Evolutionary conservation across 2,797 vertebrate genomes (phyloP).

Genomic region (Sternarchorhynchus goeldii): DNA sequence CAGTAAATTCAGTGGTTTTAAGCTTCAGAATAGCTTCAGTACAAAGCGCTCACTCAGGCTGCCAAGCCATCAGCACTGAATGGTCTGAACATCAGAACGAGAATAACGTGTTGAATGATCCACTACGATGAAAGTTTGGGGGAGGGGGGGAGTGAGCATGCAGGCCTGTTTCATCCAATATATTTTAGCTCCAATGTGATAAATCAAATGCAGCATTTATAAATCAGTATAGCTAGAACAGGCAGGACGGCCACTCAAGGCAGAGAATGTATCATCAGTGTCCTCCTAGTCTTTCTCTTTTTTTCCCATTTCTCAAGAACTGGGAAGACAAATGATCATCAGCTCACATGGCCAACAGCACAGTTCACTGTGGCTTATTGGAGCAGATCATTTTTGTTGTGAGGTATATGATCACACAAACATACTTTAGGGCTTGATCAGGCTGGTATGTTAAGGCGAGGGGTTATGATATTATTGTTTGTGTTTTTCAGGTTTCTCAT

Average conservation of each 20-base stretch:
- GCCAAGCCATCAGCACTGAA: slow-evolving; percentile 34
- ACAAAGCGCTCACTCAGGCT: slow-evolving; percentile 31
- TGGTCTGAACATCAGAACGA: slow-evolving; percentile 34
- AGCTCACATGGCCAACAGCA: slow-evolving; percentile 18
- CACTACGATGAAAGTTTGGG: neutral
- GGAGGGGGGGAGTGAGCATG: neutral
- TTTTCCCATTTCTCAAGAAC: slow-evolving; percentile 8
- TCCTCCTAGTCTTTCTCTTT: neutral
- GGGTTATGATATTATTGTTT: too few relatives aligned
- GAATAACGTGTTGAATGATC: slow-evolving; percentile 29
- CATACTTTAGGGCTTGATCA: neutral
- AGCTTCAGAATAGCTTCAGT: slow-evolving; percentile 30
- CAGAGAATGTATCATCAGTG: neutral
- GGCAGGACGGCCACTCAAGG: neutral
- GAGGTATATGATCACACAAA: slow-evolving; percentile 3
- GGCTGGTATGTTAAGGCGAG: neutral
- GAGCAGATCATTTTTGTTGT: neutral
- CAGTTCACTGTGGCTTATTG: neutral
- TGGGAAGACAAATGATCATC: slow-evolving; percentile 7
- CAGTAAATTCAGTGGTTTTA: slow-evolving; percentile 35
- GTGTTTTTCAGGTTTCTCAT: too few relatives aligned
- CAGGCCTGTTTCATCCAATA: too few relatives aligned
- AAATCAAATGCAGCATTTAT: neutral
- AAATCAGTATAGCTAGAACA: neutral
- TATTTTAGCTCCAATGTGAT: neutral